Base-by-base conservation (phyloP, 37 sponge, comb jelly and placozoan genomes). In the Sycon ciliatum region DNA sequence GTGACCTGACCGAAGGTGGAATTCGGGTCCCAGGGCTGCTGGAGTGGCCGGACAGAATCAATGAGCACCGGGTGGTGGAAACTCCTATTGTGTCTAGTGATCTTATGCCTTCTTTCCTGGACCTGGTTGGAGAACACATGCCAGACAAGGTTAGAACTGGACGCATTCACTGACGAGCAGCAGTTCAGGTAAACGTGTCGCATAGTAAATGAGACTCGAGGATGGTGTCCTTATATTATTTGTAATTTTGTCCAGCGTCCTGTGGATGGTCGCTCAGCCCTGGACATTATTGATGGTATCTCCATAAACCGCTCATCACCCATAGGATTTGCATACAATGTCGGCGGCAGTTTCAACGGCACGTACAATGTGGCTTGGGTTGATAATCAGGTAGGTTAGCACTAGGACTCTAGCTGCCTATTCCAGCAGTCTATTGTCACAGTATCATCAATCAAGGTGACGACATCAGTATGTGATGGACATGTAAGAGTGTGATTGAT, bases 21-120 rank as follows among this genome's bases (percentile, higher is more conserved):
- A 79, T 84, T 13, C 34, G 84, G 11, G 73, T 84, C 0, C 84
- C 79, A 24, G 79, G 84, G 4, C 33, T 84, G 9, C 78, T 84
- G 4, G 84, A 84, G 23, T 84, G 84, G 84, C 84, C 84, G 28
- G 39, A 32, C 1, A 74, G 68, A 62, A 74, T 84, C 16, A 65
- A 28, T 3, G 68, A 31, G 9, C 78, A 84, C 34, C 35, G 28
- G 5, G 36, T n/a, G 29, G 58, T 73, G 1, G 53, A 67, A 4
- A 75, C 53, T 63, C 62, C 84, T 6, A 79, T 84, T 1, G 72
- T 84, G 27, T 74, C 84, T 11, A 74, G 71, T 35, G 79, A 84
- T 32, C 39, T 84, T 3, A 62, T 84, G 1, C 84, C 79, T 13
- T 79, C 84, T 26, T 75, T 68, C n/a, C 73, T 73, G 68, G 84